These are phyloP conservation scores for Myocastor coypus DNA, from an alignment of 2,113 vertebrate species.

Conservation along the genomic window DNA sequence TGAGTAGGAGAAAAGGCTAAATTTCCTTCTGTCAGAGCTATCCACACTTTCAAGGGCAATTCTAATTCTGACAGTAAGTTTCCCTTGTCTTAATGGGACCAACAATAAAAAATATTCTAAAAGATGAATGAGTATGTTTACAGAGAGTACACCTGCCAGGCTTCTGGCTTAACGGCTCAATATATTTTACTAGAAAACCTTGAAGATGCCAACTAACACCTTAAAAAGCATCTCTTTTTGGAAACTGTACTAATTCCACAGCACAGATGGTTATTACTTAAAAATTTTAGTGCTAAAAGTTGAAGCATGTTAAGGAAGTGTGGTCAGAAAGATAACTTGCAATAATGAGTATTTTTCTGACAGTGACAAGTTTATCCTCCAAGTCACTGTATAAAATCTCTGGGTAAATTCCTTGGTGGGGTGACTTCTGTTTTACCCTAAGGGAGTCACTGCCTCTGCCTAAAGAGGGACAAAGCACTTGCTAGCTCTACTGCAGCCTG, in stretches of 20 bases:
- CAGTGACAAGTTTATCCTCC: conserved; percentile 65
- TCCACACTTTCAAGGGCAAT: neutral
- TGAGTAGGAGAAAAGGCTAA: conserved; percentile 13
- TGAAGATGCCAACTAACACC: conserved; percentile 48
- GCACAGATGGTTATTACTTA: neutral
- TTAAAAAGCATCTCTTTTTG: conserved; percentile 50
- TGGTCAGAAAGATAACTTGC: conserved; percentile 65
- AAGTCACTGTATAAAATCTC: conserved; percentile 48
- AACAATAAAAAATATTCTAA: neutral
- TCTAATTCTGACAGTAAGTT: neutral
- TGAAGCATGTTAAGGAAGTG: conserved; percentile 68
- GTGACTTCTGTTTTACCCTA: neutral
- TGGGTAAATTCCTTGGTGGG: conserved; percentile 60
- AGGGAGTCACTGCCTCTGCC: neutral
- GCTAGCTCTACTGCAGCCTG: neutral
- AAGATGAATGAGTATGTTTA: conserved; percentile 29
- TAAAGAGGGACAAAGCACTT: neutral
- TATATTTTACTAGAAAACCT: conserved; percentile 50
- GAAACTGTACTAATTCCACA: neutral
- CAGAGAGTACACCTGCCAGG: neutral
- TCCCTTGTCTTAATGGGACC: conserved; percentile 31
- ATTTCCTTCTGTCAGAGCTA: neutral
- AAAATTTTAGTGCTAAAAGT: neutral
- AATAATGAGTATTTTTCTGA: conserved; percentile 47
- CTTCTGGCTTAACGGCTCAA: conserved; percentile 38